Evolutionary conservation across 2,113 vertebrate genomes (phyloP).

Genomic region (Crotalus horridus): DNA sequence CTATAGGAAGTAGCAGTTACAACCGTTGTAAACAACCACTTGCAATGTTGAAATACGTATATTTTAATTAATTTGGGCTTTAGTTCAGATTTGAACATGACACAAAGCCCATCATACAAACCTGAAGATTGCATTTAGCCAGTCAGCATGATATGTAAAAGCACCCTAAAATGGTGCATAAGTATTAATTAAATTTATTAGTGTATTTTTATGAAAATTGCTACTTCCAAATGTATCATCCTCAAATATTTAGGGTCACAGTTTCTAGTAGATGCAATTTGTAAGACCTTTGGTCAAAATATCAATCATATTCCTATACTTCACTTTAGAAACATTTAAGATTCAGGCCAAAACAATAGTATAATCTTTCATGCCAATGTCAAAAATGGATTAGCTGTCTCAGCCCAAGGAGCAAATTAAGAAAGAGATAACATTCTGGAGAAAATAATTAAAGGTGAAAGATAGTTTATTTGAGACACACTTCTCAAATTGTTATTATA

Average conservation of each 20-base stretch:
- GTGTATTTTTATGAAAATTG: background rate
- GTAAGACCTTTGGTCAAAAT: background rate
- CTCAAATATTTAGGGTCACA: background rate
- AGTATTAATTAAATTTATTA: background rate
- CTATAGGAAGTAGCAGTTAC: background rate
- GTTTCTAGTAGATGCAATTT: background rate
- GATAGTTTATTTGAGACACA: background rate
- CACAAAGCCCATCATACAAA: background rate
- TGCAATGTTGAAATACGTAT: background rate
- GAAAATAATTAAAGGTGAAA: background rate
- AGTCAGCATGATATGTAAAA: background rate
- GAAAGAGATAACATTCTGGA: background rate
- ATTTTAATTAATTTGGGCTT: background rate
- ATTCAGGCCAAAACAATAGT: background rate
- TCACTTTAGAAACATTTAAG: background rate
- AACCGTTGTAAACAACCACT: background rate
- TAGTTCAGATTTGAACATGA: background rate
- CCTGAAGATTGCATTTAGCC: background rate
- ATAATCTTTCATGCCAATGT: background rate
- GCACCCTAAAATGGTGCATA: background rate
- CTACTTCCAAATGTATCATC: background rate
- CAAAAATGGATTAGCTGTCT: background rate
- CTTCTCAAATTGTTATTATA: background rate
- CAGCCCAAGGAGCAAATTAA: background rate
- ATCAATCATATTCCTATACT: background rate